Conservation (phyloP, 1,140 invertebrate genomes). For the Monochamus saltuarius region DNA sequence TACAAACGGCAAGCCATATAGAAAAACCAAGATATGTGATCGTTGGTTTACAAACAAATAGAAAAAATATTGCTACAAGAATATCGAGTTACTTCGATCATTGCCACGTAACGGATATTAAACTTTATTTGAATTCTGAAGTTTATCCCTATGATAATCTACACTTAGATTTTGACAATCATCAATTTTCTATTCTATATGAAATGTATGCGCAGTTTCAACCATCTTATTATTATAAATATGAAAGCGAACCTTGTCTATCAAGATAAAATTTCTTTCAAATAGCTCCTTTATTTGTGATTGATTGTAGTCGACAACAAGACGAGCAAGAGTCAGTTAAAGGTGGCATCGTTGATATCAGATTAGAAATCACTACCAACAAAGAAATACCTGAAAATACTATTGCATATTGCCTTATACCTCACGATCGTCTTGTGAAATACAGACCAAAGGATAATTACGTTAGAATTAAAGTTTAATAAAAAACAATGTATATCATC, state of each 20-base stretch:
- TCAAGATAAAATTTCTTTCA: neutral
- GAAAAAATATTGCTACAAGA: neutral
- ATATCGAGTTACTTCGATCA: too few relatives aligned
- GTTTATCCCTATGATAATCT: neutral
- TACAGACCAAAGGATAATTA: constrained; percentile 1
- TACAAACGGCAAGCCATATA: constrained; percentile 22
- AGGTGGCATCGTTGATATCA: neutral
- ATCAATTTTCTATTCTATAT: constrained; percentile 1
- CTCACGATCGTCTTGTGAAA: constrained; percentile 1
- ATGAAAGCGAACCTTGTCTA: neutral
- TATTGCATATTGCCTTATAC: neutral
- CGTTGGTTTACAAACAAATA: neutral
- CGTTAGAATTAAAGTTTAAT: neutral
- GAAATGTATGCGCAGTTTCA: constrained; percentile 14
- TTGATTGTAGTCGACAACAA: neutral
- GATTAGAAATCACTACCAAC: neutral
- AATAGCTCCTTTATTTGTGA: constrained; percentile 1
- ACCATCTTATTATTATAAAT: neutral
- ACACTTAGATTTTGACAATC: constrained; percentile 1
- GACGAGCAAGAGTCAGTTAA: neutral
- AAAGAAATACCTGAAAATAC: constrained; percentile 1
- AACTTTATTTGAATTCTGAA: too few relatives aligned
- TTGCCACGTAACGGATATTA: too few relatives aligned
- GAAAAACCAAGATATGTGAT: constrained; percentile 25
- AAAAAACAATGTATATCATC: constrained; percentile 6